Conservation (phyloP, 2,888 invertebrate species). For the Notodonta ziczac region DNA sequence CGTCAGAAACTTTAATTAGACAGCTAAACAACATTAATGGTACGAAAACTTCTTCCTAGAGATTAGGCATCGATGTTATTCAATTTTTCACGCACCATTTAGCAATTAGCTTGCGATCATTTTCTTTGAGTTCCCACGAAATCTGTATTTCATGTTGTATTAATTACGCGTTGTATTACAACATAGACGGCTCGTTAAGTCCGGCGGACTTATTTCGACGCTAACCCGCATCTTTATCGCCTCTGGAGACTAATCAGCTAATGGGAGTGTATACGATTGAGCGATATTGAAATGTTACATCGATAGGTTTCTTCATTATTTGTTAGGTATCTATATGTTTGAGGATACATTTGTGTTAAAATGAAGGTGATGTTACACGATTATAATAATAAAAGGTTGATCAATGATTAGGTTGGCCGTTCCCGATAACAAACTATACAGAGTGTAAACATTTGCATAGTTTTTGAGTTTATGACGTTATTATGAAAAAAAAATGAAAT, state of each 20-base stretch:
- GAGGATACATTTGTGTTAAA: no score
- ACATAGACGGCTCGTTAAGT: conserved; percentile 19
- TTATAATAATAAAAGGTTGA: no score
- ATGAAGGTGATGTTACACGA: no score
- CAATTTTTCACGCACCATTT: conserved; percentile 6
- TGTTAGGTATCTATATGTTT: neutral
- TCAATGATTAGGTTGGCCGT: no score
- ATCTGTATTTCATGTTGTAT: conserved; percentile 7
- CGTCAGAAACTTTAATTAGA: neutral
- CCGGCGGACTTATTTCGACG: conserved; percentile 28
- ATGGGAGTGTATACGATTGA: conserved; percentile 29
- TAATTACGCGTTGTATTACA: conserved; percentile 11
- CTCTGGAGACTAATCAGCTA: conserved; percentile 42
- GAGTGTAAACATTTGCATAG: no score
- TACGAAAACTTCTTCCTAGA: conserved; percentile 6
- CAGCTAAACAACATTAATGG: neutral
- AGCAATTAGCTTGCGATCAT: conserved; percentile 4
- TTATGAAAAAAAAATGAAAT: no score
- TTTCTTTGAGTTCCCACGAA: conserved; percentile 3
- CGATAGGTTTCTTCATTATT: conserved; percentile 14
- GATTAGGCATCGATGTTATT: conserved; percentile 1
- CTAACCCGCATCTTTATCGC: conserved; percentile 39
- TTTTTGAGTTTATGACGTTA: no score
- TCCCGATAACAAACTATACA: no score
- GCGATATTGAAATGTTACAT: conserved; percentile 33